Evolutionary conservation across 2,113 vertebrate species (phyloP), one percentile per base, ranked within the genome.

Genomic region (Suricata suricatta): DNA sequence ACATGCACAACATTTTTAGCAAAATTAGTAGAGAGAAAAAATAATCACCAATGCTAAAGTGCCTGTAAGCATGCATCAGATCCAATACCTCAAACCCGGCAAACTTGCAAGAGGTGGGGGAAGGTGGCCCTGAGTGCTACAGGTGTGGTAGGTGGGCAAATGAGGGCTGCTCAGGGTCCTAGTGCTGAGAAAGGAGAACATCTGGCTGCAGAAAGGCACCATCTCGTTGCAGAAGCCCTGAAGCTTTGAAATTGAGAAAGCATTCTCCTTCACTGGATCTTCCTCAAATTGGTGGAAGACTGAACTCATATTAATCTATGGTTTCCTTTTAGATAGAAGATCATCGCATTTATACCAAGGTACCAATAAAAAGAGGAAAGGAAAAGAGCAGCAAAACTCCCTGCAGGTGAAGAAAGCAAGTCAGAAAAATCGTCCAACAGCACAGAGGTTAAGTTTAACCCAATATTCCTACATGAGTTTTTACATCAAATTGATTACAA

Each of bases 291-390:
- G 57, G 4, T 80, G 33, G n/a, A 50, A 83, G 41, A 90, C 2
- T 1, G 7, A 90, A 68, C 15, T 77, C 44, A 79, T 44, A 79
- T 52, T 52, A 90, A 66, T 13, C 44, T 41, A 57, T 15, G 2
- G 16, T 31, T 96, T 90, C 7, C 63, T 47, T 77, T 50, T 52
- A 88, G 91, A 92, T 68, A 82, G n/a, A 97, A 82, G 29, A 81
- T 38, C 23, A 71, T 89, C 7, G 72, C 35, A 44, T 85, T 10
- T 9, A 50, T 31, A 29, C 4, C 23, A 81, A 83, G 54, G 68
- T 23, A 52, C 21, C 57, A 35, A 9, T 27, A 31, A 13, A 76
- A 74, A 88, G 35, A 9, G 31, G 11, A 33, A 66, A 17, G 25
- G 10, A 27, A 85, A 54, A 79, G 4, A 93, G 13, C 4, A 69